A percentile compares a stretch with the other conserved stretches of the same genome.
Evolutionary conservation across 2,797 vertebrate species (phyloP).

Genomic region (Sarcophilus harrisii): DNA sequence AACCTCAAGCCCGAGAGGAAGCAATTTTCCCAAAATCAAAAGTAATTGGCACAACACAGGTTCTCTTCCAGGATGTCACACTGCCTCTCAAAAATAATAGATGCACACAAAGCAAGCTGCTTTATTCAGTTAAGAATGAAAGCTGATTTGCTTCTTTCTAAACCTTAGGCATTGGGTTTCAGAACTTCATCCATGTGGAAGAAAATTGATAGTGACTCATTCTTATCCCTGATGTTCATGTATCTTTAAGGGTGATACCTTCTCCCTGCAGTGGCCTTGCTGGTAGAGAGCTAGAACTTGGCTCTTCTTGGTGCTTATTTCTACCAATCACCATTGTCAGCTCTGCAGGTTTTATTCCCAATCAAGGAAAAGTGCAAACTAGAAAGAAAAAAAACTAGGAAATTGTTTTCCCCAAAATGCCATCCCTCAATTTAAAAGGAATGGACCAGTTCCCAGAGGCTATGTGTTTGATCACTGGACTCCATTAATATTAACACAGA

Average conservation of each 20-base stretch:
- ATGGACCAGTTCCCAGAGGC: neutral
- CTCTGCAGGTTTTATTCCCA: neutral
- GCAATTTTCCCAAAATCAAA: neutral
- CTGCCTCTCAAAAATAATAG: neutral
- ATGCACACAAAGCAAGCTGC: neutral
- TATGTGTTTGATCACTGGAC: neutral
- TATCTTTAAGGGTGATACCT: neutral
- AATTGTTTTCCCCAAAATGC: neutral
- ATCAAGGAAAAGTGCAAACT: neutral
- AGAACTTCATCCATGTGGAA: neutral
- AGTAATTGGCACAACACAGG: neutral
- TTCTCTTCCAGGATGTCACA: neutral
- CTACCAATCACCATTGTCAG: neutral
- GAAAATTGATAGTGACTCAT: neutral
- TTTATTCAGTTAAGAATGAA: constrained; percentile 1
- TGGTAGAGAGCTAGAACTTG: neutral
- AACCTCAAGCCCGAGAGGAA: neutral
- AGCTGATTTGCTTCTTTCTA: neutral
- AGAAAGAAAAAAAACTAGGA: neutral
- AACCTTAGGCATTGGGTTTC: neutral
- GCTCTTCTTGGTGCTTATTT: neutral
- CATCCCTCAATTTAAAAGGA: neutral
- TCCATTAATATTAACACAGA: neutral
- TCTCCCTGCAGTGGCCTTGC: neutral
- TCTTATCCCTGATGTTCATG: neutral